Evolutionary conservation across 2,888 invertebrate genomes (phyloP), one percentile per base, ranked within the genome.

Genomic region (Axea sp.): DNA sequence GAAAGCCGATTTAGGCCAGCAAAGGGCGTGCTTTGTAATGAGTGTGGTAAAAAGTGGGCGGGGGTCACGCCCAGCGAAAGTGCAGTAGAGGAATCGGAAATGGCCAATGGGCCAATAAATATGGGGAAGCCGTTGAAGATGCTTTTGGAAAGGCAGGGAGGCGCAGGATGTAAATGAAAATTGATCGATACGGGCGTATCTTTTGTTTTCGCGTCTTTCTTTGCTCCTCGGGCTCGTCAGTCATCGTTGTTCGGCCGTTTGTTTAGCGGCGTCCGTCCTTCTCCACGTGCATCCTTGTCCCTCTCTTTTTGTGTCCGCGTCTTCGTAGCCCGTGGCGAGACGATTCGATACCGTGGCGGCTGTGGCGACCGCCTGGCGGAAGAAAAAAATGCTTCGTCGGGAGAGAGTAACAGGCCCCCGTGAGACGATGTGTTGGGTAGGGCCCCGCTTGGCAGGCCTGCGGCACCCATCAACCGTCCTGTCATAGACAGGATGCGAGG

Each of bases 401-500:
- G n/a, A 71, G 76, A 76, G 82, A 82, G 83, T 81, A 84, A 84
- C 81, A 81, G 82, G 83, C 83, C 83, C 81, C 81, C 83, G 83
- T 83, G 83, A 81, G 81, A 83, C 77, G 80, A 47, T 51, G 35
- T 76, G 75, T 73, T 79, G 80, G 80, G 80, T 78, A 78, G 79
- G 80, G 80, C 81, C 80, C 79, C 37, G 76, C 51, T 75, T 72
- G 75, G 65, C 76, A 75, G 76, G 76, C 76, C 73, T 73, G 74
- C 77, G 67, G 76, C 81, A 78, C 82, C 83, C 84, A 84, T 84
- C 84, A 83, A 82, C 85, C 84, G 84, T 84, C 84, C 84, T 83
- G 84, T 83, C 85, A 86, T 84, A 84, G 85, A 85, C 86, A 85
- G 86, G 87, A 85, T 86, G 85, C 77, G 86, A 86, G 87, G 86